Percentiles rank a stretch among this genome's conserved stretches.
phyloP scores from a whole-genome alignment of 2,888 invertebrate genomes.

The Seladonia tumulorum region DNA sequence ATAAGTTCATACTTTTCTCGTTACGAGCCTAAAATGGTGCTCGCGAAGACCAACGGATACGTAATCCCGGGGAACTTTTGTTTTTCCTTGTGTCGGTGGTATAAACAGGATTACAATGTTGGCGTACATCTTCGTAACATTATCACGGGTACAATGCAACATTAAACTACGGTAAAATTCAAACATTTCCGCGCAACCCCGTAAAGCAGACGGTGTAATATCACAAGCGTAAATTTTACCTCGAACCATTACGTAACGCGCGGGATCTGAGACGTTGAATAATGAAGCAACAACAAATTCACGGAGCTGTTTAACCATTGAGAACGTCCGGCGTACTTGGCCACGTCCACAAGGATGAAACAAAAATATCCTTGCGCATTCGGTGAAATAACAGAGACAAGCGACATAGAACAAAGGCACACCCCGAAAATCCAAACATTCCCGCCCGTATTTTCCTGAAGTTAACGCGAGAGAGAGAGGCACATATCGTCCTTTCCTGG shows the following conservation, averaged over 20 bases:
- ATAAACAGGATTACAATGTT: background rate
- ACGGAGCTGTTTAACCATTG: background rate
- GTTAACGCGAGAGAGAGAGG: background rate
- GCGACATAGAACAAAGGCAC: background rate
- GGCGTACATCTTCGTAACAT: background rate
- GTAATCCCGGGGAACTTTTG: background rate
- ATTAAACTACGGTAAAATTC: constrained; percentile 12
- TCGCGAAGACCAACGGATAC: background rate
- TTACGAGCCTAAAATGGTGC: background rate
- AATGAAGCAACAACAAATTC: background rate
- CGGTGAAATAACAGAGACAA: background rate
- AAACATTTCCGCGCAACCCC: background rate
- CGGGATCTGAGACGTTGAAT: background rate
- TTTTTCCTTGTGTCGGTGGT: background rate
- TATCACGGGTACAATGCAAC: background rate
- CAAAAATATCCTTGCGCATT: background rate
- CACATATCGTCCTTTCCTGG: background rate
- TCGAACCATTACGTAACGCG: background rate
- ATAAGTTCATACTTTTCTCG: background rate
- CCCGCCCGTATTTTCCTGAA: background rate
- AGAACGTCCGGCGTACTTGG: background rate
- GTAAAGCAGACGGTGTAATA: background rate
- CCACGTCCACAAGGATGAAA: background rate
- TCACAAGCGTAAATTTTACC: background rate
- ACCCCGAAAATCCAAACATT: background rate